Evolutionary conservation across 1,140 invertebrate species (phyloP).

Genomic region (Meloidogyne exigua): DNA sequence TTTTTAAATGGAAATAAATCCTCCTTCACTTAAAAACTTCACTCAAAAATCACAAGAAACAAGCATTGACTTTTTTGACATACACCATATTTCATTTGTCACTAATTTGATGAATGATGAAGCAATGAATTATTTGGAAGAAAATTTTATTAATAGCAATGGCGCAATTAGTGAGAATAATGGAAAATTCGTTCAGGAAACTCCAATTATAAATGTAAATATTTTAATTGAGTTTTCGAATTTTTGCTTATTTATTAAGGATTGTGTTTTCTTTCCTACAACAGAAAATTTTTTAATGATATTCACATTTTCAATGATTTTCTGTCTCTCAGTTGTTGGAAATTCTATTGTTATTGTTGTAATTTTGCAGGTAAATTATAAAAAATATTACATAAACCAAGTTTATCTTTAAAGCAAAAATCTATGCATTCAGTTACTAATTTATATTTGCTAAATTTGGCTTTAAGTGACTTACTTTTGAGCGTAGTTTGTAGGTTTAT

Average conservation of each 20-base stretch:
- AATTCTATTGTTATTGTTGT: conserved; percentile 54
- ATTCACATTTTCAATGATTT: conserved; percentile 40
- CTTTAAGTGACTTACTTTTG: conserved; percentile 46
- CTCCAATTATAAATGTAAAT: not conserved
- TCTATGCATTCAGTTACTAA: conserved; percentile 57
- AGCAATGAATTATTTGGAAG: not conserved
- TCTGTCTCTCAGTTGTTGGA: conserved; percentile 51
- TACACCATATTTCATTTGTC: not conserved
- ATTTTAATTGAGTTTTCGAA: not conserved
- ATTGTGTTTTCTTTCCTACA: conserved; percentile 23
- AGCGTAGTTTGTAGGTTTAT: conserved; percentile 39
- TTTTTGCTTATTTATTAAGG: not conserved
- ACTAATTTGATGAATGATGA: not conserved
- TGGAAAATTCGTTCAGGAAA: not conserved
- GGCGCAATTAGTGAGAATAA: not conserved
- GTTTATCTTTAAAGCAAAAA: conserved; percentile 39
- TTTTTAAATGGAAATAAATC: not conserved
- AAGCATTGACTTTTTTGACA: conserved; percentile 1
- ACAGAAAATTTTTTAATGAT: conserved; percentile 53
- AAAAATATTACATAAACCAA: not conserved
- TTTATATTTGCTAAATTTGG: conserved; percentile 50
- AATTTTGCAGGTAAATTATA: conserved; percentile 46
- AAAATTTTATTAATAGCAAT: not conserved
- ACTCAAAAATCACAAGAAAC: not conserved
- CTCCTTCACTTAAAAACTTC: not conserved